Base-by-base conservation (phyloP, 35 echinoderm and acorn worm genomes). In the Ptychodera flava region DNA sequence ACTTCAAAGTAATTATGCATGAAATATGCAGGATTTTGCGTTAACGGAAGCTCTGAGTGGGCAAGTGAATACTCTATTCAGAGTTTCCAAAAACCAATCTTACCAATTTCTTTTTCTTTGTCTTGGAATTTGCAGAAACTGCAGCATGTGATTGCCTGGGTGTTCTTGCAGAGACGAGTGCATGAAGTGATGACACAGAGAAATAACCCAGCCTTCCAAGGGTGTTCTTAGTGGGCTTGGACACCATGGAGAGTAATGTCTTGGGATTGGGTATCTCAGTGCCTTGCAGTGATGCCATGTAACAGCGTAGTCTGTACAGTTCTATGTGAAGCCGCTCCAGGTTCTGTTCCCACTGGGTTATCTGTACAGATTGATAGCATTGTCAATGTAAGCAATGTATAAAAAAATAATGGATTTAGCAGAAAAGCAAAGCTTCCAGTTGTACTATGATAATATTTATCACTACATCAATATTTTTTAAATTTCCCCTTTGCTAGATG, bases 201-300 rank as follows among this genome's bases (percentile, higher is more conserved):
- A 99, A 99, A 82, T 95, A 94, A 30, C 93, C 96, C 0, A 99
- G 93, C 33, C 89, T 81, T 29, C 90, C 88, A 1, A 99, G 90
- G 80, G 90, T 83, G 38, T 89, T 86, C 85, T 99, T 99, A 29
- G 96, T 94, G 32, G 90, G 84, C 30, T 94, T 99, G 36, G 91
- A 92, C 78, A 94, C 96, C 76, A 80, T 92, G 78, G 96, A 92
- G 0, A 99, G 86, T 78, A 99, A 83, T 78, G 87, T 92, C 85
- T 99, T 99, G 33, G 96, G 96, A 86, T 99, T 99, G 35, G 96
- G 96, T 28, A 99, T 88, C 90, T 99, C 96, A 0, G 93, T 92
- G 81, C 92, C 96, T 85, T 99, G 96, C 12, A 99, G 86, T n/a
- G 96, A 99, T 12, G 96, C 88, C 35, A 86, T 77, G 90, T 99